phyloP scores from a whole-genome alignment of 2,113 vertebrate genomes.

The Apus apus region DNA sequence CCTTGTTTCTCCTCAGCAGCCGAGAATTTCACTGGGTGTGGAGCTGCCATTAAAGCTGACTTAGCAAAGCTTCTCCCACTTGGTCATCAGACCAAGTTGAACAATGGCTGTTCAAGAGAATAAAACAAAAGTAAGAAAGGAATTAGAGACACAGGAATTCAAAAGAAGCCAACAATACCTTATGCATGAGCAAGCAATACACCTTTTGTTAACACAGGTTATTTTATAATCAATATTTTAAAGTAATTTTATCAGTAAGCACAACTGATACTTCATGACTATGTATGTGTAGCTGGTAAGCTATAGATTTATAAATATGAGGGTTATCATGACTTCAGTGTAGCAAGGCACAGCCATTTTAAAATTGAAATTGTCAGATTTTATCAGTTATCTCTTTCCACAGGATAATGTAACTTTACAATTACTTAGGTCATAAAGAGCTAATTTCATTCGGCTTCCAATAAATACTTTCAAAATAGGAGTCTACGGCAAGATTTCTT shows the following conservation, averaged over 20 bases:
- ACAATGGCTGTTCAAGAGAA: conserved; percentile 30
- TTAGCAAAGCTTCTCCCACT: neutral
- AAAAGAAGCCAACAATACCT: conserved; percentile 26
- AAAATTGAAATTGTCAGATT: conserved; percentile 71
- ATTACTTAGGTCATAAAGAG: conserved; percentile 43
- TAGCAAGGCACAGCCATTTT: conserved; percentile 47
- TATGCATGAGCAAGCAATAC: conserved; percentile 27
- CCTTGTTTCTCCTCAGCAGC: neutral
- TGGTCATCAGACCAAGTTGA: neutral
- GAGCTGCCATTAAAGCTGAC: neutral
- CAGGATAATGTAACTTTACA: conserved; percentile 51
- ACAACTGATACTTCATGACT: conserved; percentile 53
- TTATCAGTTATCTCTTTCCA: conserved; percentile 64
- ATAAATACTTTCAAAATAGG: conserved; percentile 36
- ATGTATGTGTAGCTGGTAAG: conserved; percentile 47
- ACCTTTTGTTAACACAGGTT: conserved; percentile 52
- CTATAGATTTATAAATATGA: conserved; percentile 70
- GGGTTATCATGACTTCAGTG: conserved; percentile 47
- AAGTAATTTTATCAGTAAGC: conserved; percentile 57
- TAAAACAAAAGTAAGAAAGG: neutral
- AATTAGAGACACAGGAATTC: conserved; percentile 35
- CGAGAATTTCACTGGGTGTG: neutral
- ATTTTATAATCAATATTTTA: conserved; percentile 71
- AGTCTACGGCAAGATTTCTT: conserved; percentile 13
- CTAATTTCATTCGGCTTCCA: conserved; percentile 61